phyloP scores from a whole-genome alignment of 2,888 invertebrate genomes.

The Andrena marginata region DNA sequence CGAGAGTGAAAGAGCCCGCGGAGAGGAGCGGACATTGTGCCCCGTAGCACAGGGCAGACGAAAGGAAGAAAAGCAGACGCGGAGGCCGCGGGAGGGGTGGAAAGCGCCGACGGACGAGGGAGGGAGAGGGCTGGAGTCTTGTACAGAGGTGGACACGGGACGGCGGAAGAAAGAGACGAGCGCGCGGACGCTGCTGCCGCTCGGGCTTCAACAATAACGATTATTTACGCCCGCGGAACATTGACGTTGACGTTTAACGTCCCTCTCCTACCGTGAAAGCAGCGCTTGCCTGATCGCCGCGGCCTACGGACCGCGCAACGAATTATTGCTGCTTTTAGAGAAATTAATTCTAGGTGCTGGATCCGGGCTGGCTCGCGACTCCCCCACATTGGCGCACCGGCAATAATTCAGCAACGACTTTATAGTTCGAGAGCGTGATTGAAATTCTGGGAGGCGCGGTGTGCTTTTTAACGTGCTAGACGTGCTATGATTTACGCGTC shows the following conservation, averaged over 20 bases:
- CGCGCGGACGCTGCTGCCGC: conserved; percentile 62
- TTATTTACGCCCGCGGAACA: conserved; percentile 80
- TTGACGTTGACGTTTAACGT: conserved; percentile 82
- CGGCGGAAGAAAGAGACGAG: conserved; percentile 14
- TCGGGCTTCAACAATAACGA: conserved; percentile 80
- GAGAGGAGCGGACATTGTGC: conserved; percentile 44
- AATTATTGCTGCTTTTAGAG: conserved; percentile 63
- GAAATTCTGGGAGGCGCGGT: conserved; percentile 46
- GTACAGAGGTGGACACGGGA: neutral
- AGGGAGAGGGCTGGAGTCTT: neutral
- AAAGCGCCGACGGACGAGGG: neutral
- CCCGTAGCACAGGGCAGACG: conserved; percentile 2
- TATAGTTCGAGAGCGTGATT: conserved; percentile 53
- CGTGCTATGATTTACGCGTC: conserved; percentile 33
- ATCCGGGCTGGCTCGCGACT: conserved; percentile 35
- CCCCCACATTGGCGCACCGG: conserved; percentile 14
- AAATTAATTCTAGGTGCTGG: conserved; percentile 69
- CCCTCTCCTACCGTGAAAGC: conserved; percentile 71
- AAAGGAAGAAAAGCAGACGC: conserved; percentile 15
- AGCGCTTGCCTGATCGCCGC: conserved; percentile 58
- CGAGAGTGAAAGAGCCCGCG: conserved; percentile 47
- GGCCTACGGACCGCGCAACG: conserved; percentile 38
- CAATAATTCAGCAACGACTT: conserved; percentile 57
- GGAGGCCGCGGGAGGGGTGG: neutral
- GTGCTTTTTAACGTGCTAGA: conserved; percentile 15